Conservation (phyloP, 2,888 invertebrate genomes). For the Drosophila helvetica region DNA sequence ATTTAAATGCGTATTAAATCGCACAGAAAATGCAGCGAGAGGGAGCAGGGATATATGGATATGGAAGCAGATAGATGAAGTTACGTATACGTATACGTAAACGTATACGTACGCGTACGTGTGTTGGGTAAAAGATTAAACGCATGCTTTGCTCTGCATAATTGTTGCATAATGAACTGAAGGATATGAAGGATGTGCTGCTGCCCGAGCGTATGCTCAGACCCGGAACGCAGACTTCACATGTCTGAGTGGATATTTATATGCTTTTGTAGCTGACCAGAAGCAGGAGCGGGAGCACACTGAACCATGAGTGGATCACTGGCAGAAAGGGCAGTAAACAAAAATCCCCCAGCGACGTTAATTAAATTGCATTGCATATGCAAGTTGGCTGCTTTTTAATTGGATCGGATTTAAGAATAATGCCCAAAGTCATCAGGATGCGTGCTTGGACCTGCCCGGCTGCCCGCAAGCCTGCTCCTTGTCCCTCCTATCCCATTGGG, state of each 20-base stretch:
- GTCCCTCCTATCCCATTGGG: conserved; percentile 3
- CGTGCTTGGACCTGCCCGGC: conserved; percentile 1
- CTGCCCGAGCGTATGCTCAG: conserved; percentile 30
- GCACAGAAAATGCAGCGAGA: conserved; percentile 66
- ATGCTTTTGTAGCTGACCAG: conserved; percentile 62
- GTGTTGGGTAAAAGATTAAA: conserved; percentile 75
- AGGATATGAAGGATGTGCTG: conserved; percentile 76
- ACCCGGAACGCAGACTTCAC: conserved; percentile 22
- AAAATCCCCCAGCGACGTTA: conserved; percentile 71
- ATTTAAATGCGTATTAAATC: conserved; percentile 76
- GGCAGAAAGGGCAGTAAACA: conserved; percentile 47
- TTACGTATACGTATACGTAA: conserved; percentile 20
- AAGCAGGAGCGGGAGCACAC: neutral
- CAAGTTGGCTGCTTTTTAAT: conserved; percentile 76
- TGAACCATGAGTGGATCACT: conserved; percentile 40
- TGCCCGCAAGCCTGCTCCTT: neutral
- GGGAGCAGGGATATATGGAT: neutral
- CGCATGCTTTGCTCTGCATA: conserved; percentile 78
- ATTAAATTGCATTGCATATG: conserved; percentile 78
- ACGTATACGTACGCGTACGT: conserved; percentile 22
- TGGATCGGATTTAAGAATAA: conserved; percentile 78
- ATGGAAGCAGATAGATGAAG: conserved; percentile 5
- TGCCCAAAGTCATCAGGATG: conserved; percentile 67
- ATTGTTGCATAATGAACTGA: conserved; percentile 79
- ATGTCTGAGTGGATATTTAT: conserved; percentile 73